phyloP scores from a whole-genome alignment of 1,140 invertebrate species.

The Drosophila sulfurigaster region DNA sequence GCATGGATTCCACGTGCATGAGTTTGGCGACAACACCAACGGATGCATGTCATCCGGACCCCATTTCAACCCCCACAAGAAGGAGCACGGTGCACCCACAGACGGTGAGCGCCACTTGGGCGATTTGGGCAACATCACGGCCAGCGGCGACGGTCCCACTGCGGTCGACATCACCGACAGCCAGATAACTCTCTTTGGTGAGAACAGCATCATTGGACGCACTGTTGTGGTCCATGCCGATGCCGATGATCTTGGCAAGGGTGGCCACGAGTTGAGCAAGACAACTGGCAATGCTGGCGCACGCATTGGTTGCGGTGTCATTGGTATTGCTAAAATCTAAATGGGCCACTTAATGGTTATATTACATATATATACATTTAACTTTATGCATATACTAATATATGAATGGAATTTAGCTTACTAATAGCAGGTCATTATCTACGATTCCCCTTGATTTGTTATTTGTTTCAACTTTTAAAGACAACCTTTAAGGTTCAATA shows the following conservation, averaged over 20 bases:
- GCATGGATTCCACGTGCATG: constrained; percentile 98
- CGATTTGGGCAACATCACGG: constrained; percentile 96
- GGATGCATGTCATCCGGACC: constrained; percentile 97
- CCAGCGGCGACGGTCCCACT: constrained; percentile 90
- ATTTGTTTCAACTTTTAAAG: constrained; percentile 27
- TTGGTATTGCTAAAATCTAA: constrained; percentile 89
- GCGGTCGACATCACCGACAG: constrained; percentile 91
- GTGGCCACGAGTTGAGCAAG: constrained; percentile 96
- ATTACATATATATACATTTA: constrained; percentile 14
- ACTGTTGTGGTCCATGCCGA: constrained; percentile 97
- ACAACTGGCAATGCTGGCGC: constrained; percentile 99
- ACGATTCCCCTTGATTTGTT: constrained; percentile 57
- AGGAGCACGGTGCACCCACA: constrained; percentile 94
- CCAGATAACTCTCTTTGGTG: constrained; percentile 90
- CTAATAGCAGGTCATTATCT: constrained; percentile 22
- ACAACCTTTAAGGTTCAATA: constrained; percentile 62
- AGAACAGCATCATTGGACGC: constrained; percentile 93
- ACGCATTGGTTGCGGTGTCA: constrained; percentile 98
- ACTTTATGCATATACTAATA: constrained; percentile 7
- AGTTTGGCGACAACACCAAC: constrained; percentile 98
- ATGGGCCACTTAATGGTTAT: constrained; percentile 8
- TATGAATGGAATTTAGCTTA: constrained; percentile 16
- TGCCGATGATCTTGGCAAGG: constrained; percentile 96
- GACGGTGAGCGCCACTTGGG: constrained; percentile 93
- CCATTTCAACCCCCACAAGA: constrained; percentile 96